Percentiles rank a stretch among this genome's conserved stretches.
phyloP scores from a whole-genome alignment of 37 sponge, comb jelly and placozoan genomes.

The Petrosia ficiformis region DNA sequence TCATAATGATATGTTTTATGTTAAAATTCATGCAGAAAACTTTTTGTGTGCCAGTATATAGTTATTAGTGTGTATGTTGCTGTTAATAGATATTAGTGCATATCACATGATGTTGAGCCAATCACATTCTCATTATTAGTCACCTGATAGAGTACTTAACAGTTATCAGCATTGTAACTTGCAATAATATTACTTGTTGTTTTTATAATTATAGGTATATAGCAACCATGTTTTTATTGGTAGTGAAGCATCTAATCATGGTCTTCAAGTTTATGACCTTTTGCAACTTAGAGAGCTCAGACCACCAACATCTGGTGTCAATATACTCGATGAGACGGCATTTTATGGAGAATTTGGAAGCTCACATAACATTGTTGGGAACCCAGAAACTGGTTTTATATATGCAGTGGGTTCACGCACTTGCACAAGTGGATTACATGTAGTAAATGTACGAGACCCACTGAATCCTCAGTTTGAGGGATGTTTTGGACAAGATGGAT shows the following conservation, averaged over 20 bases:
- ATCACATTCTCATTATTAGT: no score
- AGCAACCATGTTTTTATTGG: slow-evolving; percentile 70
- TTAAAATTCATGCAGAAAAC: no score
- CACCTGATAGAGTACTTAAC: no score
- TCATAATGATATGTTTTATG: background rate
- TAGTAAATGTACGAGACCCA: slow-evolving; percentile 57
- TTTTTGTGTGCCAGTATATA: no score
- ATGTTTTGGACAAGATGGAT: slow-evolving; percentile 65
- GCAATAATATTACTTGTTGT: background rate
- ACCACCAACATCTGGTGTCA: background rate
- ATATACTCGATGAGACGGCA: slow-evolving; percentile 13
- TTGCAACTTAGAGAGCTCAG: slow-evolving; percentile 30
- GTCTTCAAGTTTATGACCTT: slow-evolving; percentile 70
- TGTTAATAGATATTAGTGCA: no score
- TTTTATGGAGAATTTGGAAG: slow-evolving; percentile 39
- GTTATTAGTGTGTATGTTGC: no score
- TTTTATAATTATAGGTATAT: slow-evolving; percentile 27
- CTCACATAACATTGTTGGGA: slow-evolving; percentile 66
- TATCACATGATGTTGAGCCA: no score
- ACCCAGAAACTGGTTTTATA: slow-evolving; percentile 66
- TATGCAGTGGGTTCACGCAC: slow-evolving; percentile 58
- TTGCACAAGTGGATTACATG: slow-evolving; percentile 66
- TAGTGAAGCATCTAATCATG: slow-evolving; percentile 64
- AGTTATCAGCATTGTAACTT: no score
- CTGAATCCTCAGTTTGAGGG: slow-evolving; percentile 37